A percentile compares a stretch with the other conserved stretches of the same genome.
phyloP scores from a whole-genome alignment of 2,113 vertebrate genomes.

The Sinocyclocheilus rhinocerous region DNA sequence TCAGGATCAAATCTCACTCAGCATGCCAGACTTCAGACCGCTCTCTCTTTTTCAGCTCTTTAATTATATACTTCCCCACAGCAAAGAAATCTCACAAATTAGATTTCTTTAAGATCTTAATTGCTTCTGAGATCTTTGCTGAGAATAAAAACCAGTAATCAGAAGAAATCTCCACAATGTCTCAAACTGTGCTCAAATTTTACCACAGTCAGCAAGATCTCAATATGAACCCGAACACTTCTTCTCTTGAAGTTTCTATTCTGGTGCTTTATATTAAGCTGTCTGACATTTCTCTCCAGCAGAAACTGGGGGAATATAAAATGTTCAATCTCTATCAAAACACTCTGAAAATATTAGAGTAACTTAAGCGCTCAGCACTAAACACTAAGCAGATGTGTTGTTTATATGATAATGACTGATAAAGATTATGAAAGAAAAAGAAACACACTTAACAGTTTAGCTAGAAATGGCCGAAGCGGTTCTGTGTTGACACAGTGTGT shows the following conservation, averaged over 20 bases:
- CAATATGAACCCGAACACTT: background rate
- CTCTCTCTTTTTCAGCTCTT: conserved; percentile 8
- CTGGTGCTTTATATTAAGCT: background rate
- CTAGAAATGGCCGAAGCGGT: conserved; percentile 4
- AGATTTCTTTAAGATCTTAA: background rate
- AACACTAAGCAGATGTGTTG: background rate
- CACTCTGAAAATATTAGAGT: background rate
- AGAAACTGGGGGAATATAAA: background rate
- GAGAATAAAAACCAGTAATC: background rate
- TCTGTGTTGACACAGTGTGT: conserved; percentile 22
- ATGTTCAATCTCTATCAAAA: background rate
- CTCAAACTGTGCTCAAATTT: background rate
- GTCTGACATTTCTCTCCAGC: background rate
- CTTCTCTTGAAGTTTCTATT: background rate
- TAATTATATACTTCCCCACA: background rate
- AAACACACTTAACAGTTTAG: conserved; percentile 11
- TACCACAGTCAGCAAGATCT: background rate
- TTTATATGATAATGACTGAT: background rate
- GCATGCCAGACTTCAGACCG: background rate
- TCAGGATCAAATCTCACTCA: conserved; percentile 68
- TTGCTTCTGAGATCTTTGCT: background rate
- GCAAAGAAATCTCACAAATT: background rate
- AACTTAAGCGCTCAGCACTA: background rate
- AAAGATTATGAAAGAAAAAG: background rate
- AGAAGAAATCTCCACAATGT: background rate